Base-by-base conservation (phyloP, 2,888 invertebrate species). In the Rhingia rostrata region DNA sequence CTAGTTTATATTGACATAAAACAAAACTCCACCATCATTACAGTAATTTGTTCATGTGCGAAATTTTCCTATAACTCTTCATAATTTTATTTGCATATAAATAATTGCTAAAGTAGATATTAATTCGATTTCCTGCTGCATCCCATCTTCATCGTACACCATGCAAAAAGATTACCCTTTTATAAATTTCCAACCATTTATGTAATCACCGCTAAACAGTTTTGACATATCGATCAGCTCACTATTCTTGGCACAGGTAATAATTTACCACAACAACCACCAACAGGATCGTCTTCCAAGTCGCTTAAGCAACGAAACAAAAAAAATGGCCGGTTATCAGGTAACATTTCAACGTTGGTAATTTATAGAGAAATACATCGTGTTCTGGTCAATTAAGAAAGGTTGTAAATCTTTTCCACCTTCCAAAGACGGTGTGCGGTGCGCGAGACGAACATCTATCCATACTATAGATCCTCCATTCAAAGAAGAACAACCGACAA, bases 321-420 rank as follows among this genome's bases (percentile, higher is more conserved):
- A 61, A 47, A 35, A 63, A 63, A 30, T 54, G 9, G 66, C 47
- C 30, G 33, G 49, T 64, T 77, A 82, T 61, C 77, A 7, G 39
- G 37, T 67, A 78, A 78, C 82, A 77, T 73, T 60, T 47, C 72
- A 73, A 79, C 63, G 53, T 45, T 35, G 56, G 10, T 72, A 67
- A 79, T 73, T 79, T 79, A 78, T 79, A 41, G 61, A 35, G 12
- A 54, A 37, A 61, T 49, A 73, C 78, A 83, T 61, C 47, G 43
- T 78, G 78, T 73, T 43, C 22, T 32, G 37, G 49, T 66, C 72
- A 83, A 79, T 83, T 83, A 83, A 72, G 61, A 67, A 64, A 83
- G 35, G 79, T 53, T 56, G 70, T 69, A 73, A 79, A 64, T 63
- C 72, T 61, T 54, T 35, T 61, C 12, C 54, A 12, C 12, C 32